These are phyloP conservation scores for Clarias fuscus DNA, from an alignment of 2,797 vertebrate genomes.

Conservation along the genomic window DNA sequence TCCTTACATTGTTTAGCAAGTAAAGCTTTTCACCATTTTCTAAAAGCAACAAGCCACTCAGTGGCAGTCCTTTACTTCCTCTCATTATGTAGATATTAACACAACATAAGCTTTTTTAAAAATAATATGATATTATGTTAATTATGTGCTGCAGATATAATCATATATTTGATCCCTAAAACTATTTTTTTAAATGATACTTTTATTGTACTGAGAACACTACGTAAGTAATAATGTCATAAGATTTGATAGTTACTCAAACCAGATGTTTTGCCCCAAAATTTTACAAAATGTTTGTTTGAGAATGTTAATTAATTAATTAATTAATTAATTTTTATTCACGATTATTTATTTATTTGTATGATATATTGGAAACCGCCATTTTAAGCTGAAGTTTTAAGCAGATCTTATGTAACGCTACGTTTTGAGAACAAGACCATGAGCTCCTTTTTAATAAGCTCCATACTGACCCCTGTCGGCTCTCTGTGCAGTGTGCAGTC, in stretches of 20 bases:
- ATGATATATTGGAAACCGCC: too few relatives aligned
- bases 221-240: not conserved
- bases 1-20: not conserved
- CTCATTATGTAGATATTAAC: not conserved
- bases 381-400: not conserved
- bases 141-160: too few relatives aligned
- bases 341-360: not conserved
- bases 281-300: too few relatives aligned
- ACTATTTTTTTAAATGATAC: not conserved
- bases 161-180: not conserved
- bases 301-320: not conserved
- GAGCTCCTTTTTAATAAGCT: not conserved
- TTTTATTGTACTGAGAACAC: not conserved
- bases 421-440: not conserved
- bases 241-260: not conserved
- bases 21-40: not conserved
- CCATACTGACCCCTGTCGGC: not conserved
- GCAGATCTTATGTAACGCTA: not conserved
- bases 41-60: not conserved
- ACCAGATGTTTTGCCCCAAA: not conserved
- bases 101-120: not conserved
- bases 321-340: not conserved
- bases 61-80: not conserved
- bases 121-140: not conserved
- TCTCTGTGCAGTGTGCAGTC: conserved; percentile 79